phyloP scores from a whole-genome alignment of 2,888 invertebrate species.

The Nymphalis urticae region DNA sequence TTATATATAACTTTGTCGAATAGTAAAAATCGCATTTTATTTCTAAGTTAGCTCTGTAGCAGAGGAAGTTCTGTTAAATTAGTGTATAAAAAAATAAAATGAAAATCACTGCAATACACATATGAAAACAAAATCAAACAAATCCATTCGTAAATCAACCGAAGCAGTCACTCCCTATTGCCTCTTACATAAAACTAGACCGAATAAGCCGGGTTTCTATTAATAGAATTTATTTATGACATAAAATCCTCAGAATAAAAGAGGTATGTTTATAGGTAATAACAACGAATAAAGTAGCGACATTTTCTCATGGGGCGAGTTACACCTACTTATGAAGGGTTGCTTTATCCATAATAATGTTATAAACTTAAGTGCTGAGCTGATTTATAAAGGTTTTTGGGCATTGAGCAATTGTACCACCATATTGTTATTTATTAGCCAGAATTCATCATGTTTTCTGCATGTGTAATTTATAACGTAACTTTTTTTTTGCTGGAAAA shows the following conservation, averaged over 20 bases:
- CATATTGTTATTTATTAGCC: too few species aligned
- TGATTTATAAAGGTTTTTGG: neutral
- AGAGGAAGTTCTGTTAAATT: neutral
- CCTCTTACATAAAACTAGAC: neutral
- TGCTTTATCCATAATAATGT: constrained; percentile 1
- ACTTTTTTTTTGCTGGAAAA: too few species aligned
- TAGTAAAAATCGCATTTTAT: too few species aligned
- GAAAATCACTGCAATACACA: neutral
- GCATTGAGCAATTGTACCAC: too few species aligned
- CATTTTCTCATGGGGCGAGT: neutral
- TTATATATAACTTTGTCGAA: too few species aligned
- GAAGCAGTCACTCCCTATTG: neutral
- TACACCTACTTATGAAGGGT: neutral
- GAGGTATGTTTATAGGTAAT: constrained; percentile 1
- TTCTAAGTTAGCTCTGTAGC: neutral
- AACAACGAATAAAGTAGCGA: constrained; percentile 3
- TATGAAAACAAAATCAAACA: neutral
- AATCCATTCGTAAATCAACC: neutral
- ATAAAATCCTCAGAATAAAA: constrained; percentile 5
- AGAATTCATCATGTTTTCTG: too few species aligned
- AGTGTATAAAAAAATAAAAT: neutral
- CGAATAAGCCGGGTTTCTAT: constrained; percentile 2
- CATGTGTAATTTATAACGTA: too few species aligned
- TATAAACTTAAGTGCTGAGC: neutral
- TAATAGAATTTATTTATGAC: constrained; percentile 19